These are phyloP conservation scores for Cryptoblepharus egeriae DNA, from an alignment of 2,797 vertebrate genomes.

Conservation along the genomic window DNA sequence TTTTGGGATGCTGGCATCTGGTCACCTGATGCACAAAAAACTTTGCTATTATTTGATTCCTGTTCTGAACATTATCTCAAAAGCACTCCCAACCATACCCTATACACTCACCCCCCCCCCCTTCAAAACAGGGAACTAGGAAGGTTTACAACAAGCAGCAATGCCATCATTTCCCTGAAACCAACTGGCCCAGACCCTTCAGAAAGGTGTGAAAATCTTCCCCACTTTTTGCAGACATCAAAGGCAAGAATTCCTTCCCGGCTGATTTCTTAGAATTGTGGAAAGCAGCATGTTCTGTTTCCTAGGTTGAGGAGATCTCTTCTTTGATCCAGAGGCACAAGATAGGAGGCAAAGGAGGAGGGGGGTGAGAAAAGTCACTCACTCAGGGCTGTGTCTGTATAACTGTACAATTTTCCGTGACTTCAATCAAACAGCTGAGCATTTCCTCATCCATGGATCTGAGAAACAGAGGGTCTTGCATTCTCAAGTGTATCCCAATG, in stretches of 20 bases:
- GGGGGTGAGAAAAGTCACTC: background rate
- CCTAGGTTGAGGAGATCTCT: background rate
- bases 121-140: too few relatives aligned
- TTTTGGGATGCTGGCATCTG: too few relatives aligned
- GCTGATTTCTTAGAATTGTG: background rate
- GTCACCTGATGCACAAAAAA: too few relatives aligned
- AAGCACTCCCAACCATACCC: too few relatives aligned
- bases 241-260: background rate
- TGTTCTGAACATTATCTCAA: background rate
- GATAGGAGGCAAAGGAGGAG: too few relatives aligned
- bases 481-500: too few relatives aligned
- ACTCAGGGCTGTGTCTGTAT: background rate
- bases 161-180: background rate
- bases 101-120: too few relatives aligned
- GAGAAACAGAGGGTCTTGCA: background rate
- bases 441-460: background rate
- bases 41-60: background rate
- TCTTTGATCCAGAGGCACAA: background rate
- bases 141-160: background rate
- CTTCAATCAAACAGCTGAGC: background rate
- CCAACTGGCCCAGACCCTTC: background rate
- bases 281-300: background rate
- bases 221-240: background rate
- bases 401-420: background rate
- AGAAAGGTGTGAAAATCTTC: background rate